A percentile compares a stretch with the other conserved stretches of the same genome.
Conservation (phyloP, 1,140 invertebrate species). For the Platyura marginata region DNA sequence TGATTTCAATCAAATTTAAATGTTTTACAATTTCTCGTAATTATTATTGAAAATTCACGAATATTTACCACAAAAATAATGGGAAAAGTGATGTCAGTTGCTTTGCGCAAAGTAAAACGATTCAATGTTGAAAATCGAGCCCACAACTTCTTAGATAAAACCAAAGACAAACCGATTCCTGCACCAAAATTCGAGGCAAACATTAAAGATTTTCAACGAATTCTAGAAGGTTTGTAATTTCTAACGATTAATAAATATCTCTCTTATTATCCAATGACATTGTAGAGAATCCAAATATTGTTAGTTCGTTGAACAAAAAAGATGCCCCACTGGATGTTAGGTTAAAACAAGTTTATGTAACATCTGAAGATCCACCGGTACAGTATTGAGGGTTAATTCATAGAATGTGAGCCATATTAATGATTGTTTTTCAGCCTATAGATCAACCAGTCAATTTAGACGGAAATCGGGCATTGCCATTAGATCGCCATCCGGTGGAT, state of each 20-base stretch:
- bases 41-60: too few species aligned
- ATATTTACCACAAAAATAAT: too few species aligned
- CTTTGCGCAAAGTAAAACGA: slow-evolving; percentile 28
- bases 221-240: slow-evolving; percentile 29
- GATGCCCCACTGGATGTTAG: slow-evolving; percentile 33
- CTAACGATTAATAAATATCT: not conserved
- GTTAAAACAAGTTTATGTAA: slow-evolving; percentile 49
- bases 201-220: slow-evolving; percentile 36
- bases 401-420: not conserved
- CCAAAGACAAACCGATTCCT: slow-evolving; percentile 39
- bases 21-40: too few species aligned
- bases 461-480: slow-evolving; percentile 8
- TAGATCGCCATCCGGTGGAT: slow-evolving; percentile 16
- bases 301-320: not conserved
- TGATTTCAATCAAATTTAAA: too few species aligned
- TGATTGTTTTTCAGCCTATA: not conserved
- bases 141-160: slow-evolving; percentile 35
- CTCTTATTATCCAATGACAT: not conserved
- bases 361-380: slow-evolving; percentile 31
- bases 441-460: not conserved
- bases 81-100: slow-evolving; percentile 30
- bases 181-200: slow-evolving; percentile 41
- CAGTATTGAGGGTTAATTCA: not conserved
- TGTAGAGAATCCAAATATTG: not conserved
- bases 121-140: slow-evolving; percentile 56